Base-by-base conservation (phyloP, 35 echinoderm and acorn worm genomes). In the Amphiura filiformis region DNA sequence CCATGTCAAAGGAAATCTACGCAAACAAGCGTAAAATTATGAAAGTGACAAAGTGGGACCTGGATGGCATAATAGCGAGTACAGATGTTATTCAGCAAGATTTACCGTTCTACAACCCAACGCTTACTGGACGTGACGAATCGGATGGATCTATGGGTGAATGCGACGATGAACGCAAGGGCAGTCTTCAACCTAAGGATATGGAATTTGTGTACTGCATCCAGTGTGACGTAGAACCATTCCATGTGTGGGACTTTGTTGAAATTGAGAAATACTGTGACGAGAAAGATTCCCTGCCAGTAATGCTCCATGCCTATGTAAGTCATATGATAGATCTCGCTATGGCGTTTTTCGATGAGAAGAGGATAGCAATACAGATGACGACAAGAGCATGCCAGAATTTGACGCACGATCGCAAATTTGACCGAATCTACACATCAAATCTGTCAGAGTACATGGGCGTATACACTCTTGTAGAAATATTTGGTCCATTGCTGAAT, bases 351-450 rank as follows among this genome's bases (percentile, higher is more conserved):
- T 84, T 93, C 47, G 57, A 83, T 14, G 86, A 83, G 61, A 70
- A 70, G 13, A 39, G 91, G 11, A 61, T 93, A 1, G 56, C 18
- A 37, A 38, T 93, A 9, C 20, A 79, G 1, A 84, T 93, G 20
- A 30, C 22, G 17, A 81, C 40, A 1, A 81, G 40, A 31, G 37
- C 88, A 77, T 93, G 64, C 64, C 32, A 47, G 32, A 31, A 77
- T 35, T 28, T 52, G 81, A 44, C 14, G 18, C 22, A 31, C 61
- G 42, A 83, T 40, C 78, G 75, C 39, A 18, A 49, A 0, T 94
- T 82, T 81, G 93, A 94, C 80, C 35, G 93, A 56, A 94, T 94
- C 64, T 90, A 57, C 20, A 78, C 88, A 1, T 90, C 93, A 17
- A 90, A 90, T 65, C 35, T 94, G 13, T 37, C 57, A 0, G 93